Evolutionary conservation across 2,797 vertebrate genomes (phyloP).

Genomic region (Zenarchopterus dispar): DNA sequence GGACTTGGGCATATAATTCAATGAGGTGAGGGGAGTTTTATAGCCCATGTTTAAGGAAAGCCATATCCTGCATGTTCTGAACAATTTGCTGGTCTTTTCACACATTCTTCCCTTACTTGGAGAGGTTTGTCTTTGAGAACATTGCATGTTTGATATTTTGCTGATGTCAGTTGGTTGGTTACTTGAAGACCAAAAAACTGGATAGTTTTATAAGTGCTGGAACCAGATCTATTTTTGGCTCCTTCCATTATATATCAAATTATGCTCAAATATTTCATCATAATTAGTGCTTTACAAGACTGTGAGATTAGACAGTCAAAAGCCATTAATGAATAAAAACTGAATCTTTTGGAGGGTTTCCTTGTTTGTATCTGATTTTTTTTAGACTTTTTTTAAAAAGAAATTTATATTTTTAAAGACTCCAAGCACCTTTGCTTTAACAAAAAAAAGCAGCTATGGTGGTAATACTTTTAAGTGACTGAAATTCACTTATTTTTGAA

Average conservation of each 20-base stretch:
- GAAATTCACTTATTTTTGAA: not conserved
- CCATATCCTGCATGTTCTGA: constrained; percentile 72
- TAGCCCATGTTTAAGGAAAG: constrained; percentile 69
- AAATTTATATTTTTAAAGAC: no score
- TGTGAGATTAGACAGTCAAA: not conserved
- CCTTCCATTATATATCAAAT: constrained; percentile 1
- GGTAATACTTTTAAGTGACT: not conserved
- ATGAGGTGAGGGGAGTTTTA: constrained; percentile 75
- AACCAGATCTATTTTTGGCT: constrained; percentile 6
- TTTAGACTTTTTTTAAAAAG: no score
- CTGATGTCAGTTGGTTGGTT: constrained; percentile 41
- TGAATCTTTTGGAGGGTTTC: no score
- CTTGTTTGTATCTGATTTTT: no score
- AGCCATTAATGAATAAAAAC: constrained; percentile 1
- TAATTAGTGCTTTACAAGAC: no score
- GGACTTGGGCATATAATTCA: constrained; percentile 77
- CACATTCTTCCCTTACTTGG: constrained; percentile 67
- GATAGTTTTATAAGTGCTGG: constrained; percentile 11
- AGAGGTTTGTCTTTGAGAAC: constrained; percentile 33
- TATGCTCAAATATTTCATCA: constrained; percentile 13
- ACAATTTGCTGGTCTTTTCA: constrained; percentile 73
- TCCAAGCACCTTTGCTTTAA: no score
- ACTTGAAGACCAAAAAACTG: constrained; percentile 9
- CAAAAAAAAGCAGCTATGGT: no score
- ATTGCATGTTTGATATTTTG: constrained; percentile 48